Base-by-base conservation (phyloP, 1,140 invertebrate species). In the Homalodisca vitripennis region DNA sequence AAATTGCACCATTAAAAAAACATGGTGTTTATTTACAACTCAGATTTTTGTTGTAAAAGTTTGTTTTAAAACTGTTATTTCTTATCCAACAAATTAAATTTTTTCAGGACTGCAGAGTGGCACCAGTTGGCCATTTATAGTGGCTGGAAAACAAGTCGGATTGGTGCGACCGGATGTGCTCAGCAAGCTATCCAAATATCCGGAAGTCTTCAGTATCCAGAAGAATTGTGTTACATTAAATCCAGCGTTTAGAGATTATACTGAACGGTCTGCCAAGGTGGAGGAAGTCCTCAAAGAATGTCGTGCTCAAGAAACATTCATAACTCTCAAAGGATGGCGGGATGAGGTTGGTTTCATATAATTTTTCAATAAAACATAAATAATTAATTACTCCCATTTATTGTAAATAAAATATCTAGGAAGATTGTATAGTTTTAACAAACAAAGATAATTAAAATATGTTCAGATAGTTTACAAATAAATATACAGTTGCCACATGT, bases 71-170 rank as follows among this genome's bases (percentile, higher is more conserved):
- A n/a, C n/a, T n/a, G n/a, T n/a, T n/a, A n/a, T n/a, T n/a, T n/a
- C n/a, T n/a, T n/a, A n/a, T n/a, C n/a, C n/a, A n/a, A n/a, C n/a
- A n/a, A n/a, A n/a, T n/a, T n/a, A n/a, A n/a, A n/a, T n/a, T n/a
- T n/a, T 73, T 74, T 41, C 75, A 92, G 90, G 89, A 67, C 84
- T 90, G 73, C 84, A 87, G 74, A 85, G 87, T 78, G 87, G 87
- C 62, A 86, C 91, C 79, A 93, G 92, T 81, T 86, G 87, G 77
- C 92, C 93, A 48, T 95, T 97, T 80, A 84, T 94, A 72, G 89
- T 95, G 22, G 91, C 91, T 78, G 92, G 91, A 60, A 86, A 89
- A 76, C 92, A 95, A 85, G 91, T 97, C 57, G 94, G 95, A 47
- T 82, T 96, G 48, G 86, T 97, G 67, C 84, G 89, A 76, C 88